Percentiles rank a stretch among this genome's conserved stretches.
These are phyloP conservation scores for Empidonax traillii DNA, from an alignment of 2,113 vertebrate species.

Conservation along the genomic window DNA sequence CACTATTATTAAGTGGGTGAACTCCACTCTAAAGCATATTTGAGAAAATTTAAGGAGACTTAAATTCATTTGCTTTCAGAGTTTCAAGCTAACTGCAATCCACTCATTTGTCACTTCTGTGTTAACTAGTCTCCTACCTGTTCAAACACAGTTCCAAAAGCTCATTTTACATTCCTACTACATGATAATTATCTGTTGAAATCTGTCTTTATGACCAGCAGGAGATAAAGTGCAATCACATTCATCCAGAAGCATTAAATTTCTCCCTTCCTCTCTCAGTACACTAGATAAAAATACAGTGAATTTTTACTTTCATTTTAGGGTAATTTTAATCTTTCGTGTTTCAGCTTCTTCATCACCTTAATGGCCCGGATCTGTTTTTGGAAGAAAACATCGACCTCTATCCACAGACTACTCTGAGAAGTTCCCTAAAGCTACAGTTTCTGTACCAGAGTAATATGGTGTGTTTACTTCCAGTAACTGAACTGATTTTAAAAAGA, in stretches of 20 bases:
- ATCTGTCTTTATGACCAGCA: neutral
- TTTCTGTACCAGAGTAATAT: neutral
- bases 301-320: neutral
- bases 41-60: neutral
- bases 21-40: neutral
- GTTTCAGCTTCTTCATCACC: neutral
- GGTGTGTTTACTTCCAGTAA: neutral
- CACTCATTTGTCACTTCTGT: neutral
- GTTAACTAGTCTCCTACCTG: neutral
- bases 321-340: neutral
- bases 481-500: neutral
- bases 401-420: neutral
- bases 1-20: neutral
- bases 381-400: neutral
- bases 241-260: neutral
- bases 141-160: neutral
- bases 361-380: neutral
- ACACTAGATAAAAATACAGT: neutral
- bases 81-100: neutral
- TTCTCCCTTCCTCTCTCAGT: neutral
- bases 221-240: neutral
- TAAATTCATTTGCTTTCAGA: neutral
- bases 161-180: neutral
- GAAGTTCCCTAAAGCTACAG: neutral
- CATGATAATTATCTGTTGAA: slow-evolving; percentile 1